Percentiles rank a stretch among this genome's conserved stretches.
These are phyloP conservation scores for Dasyurus viverrinus DNA, from an alignment of 2,113 vertebrate species.

Conservation along the genomic window DNA sequence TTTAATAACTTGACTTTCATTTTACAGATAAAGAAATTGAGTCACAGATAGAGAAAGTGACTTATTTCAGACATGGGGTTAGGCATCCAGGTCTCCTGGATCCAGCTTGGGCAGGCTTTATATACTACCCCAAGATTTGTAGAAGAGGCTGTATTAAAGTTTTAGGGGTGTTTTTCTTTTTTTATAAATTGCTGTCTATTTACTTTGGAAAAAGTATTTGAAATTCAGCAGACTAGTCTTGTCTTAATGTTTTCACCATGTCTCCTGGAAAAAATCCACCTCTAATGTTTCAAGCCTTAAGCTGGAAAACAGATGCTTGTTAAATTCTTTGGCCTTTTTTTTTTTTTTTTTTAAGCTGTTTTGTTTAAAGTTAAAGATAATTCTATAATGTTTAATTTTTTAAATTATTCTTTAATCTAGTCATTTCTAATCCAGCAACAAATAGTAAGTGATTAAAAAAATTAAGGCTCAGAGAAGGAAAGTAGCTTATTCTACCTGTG, in stretches of 20 bases:
- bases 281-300: constrained; percentile 77
- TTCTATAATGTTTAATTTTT: background rate
- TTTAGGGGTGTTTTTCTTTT: constrained; percentile 56
- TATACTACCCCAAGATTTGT: background rate
- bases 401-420: background rate
- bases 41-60: background rate
- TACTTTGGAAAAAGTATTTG: constrained; percentile 56
- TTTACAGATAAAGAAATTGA: background rate
- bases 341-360: background rate
- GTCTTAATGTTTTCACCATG: constrained; percentile 79
- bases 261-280: constrained; percentile 77
- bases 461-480: background rate
- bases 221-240: constrained; percentile 63
- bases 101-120: background rate
- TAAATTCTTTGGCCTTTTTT: constrained; percentile 73
- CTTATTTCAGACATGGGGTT: background rate
- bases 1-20: background rate
- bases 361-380: background rate
- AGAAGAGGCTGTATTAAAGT: background rate
- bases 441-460: background rate
- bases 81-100: background rate
- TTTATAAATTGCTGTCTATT: constrained; percentile 70
- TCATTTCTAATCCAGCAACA: background rate
- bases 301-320: constrained; percentile 81
- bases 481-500: background rate